phyloP scores from a whole-genome alignment of 2,113 vertebrate genomes.

The Neolamprologus modestus region DNA sequence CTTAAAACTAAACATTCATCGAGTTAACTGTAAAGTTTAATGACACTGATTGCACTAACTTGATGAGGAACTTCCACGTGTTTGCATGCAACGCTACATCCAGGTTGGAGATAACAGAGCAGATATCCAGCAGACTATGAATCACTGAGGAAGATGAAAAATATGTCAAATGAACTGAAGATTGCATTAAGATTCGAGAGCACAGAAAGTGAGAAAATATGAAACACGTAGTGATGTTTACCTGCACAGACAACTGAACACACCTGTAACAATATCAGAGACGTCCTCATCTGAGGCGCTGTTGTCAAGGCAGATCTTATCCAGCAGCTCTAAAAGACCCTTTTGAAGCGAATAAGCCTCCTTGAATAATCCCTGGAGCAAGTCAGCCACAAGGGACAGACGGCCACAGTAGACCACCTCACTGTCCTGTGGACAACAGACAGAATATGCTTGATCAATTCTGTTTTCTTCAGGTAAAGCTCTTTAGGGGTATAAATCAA shows the following conservation, averaged over 20 bases:
- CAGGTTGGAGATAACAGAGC: conserved; percentile 84
- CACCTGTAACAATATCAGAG: conserved; percentile 78
- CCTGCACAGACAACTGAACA: not conserved
- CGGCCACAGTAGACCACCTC: conserved; percentile 82
- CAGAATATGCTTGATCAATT: not conserved
- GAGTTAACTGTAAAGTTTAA: not conserved
- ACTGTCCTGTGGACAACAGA: conserved; percentile 76
- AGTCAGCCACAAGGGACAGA: conserved; percentile 85
- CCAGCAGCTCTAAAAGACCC: conserved; percentile 83
- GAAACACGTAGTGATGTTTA: not conserved
- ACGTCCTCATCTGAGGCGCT: conserved; percentile 70
- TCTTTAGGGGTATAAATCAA: not conserved
- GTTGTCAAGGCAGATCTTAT: conserved; percentile 72
- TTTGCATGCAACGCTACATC: conserved; percentile 95
- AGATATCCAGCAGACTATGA: conserved; percentile 89
- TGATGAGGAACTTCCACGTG: conserved; percentile 96
- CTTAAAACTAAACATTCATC: not conserved
- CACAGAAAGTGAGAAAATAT: not conserved
- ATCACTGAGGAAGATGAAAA: conserved; percentile 72
- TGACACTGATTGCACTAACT: conserved; percentile 70
- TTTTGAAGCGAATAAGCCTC: conserved; percentile 91
- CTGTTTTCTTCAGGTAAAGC: not conserved
- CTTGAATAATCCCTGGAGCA: conserved; percentile 88
- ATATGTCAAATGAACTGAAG: not conserved
- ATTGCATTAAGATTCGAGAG: not conserved